phyloP scores from a whole-genome alignment of 2,113 vertebrate genomes.

The Regulus satrapa region DNA sequence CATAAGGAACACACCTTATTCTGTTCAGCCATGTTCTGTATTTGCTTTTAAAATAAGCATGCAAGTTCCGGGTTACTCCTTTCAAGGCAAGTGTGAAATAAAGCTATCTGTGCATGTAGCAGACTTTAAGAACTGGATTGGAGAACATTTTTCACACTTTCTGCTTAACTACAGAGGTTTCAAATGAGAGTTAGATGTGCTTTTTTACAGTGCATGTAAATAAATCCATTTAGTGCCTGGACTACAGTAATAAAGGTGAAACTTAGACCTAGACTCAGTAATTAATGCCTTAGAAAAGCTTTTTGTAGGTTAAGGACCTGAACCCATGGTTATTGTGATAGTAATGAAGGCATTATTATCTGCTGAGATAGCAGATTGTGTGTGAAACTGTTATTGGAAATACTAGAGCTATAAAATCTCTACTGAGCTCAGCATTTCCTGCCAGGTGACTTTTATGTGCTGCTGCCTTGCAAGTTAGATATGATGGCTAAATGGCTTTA shows the following conservation, averaged over 20 bases:
- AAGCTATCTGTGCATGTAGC: not conserved
- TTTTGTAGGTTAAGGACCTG: not conserved
- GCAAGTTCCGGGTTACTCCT: not conserved
- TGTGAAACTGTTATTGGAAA: not conserved
- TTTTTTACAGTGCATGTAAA: not conserved
- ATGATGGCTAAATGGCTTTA: not conserved
- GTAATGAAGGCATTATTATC: not conserved
- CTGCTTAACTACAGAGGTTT: not conserved
- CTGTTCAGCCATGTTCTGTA: not conserved
- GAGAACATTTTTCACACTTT: not conserved
- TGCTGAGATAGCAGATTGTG: not conserved
- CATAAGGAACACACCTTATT: not conserved
- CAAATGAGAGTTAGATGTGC: not conserved
- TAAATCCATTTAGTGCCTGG: not conserved
- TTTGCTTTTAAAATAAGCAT: not conserved
- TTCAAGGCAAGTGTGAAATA: not conserved
- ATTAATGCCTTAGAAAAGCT: not conserved
- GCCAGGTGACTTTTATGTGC: not conserved
- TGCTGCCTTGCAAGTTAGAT: not conserved
- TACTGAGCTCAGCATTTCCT: not conserved
- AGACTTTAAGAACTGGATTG: not conserved
- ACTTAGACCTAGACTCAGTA: not conserved
- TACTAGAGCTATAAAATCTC: not conserved
- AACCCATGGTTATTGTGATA: not conserved
- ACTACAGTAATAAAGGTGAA: not conserved